Conservation (phyloP, 1,140 invertebrate species). For the Venustaconcha ellipsiformis region DNA sequence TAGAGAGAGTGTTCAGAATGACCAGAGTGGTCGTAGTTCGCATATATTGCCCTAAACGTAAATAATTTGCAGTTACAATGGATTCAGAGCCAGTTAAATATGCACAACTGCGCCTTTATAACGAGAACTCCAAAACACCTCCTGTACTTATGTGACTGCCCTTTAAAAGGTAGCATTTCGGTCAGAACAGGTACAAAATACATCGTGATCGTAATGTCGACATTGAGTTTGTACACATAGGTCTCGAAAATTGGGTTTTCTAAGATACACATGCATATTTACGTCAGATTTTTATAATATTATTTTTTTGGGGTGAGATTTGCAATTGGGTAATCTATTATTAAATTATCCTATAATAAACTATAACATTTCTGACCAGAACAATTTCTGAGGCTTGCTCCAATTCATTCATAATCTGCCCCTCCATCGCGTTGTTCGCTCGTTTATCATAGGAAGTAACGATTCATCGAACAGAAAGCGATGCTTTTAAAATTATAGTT, state of each 20-base stretch:
- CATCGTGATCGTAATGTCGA: background rate
- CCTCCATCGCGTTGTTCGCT: constrained; percentile 33
- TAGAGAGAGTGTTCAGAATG: too few relatives aligned
- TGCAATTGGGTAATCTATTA: constrained; percentile 4
- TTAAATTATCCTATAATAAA: background rate
- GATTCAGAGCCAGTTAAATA: background rate
- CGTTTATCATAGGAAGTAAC: background rate
- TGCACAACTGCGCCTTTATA: background rate
- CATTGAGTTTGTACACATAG: background rate
- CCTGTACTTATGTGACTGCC: background rate
- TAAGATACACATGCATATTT: background rate
- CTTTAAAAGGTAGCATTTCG: background rate
- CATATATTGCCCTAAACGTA: too few relatives aligned
- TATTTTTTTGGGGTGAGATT: background rate
- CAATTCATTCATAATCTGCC: constrained; percentile 67
- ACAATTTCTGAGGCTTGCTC: constrained; percentile 79
- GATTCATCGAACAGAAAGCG: too few relatives aligned
- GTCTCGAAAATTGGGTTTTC: background rate
- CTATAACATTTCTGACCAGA: constrained; percentile 71
- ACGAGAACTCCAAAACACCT: background rate
- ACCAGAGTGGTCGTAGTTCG: too few relatives aligned
- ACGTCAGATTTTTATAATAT: background rate
- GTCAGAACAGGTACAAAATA: background rate
- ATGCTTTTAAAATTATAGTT: too few relatives aligned
- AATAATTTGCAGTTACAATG: too few relatives aligned